Conservation (phyloP, 2,888 invertebrate species). For the Drosophila putrida region DNA sequence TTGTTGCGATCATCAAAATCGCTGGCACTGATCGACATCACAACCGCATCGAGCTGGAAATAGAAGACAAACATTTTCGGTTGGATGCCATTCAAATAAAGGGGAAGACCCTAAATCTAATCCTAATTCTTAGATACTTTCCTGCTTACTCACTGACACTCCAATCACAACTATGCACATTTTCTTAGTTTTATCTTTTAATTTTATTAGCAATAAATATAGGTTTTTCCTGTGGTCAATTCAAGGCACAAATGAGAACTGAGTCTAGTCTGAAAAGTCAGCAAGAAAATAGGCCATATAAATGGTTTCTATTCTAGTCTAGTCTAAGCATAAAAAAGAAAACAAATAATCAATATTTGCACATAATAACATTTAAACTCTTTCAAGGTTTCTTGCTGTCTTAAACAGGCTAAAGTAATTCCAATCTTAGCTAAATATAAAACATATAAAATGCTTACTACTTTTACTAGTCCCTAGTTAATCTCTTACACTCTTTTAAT, state of each 20-base stretch:
- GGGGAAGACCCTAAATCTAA: background rate
- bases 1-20: conserved; percentile 97
- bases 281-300: background rate
- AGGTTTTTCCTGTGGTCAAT: background rate
- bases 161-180: conserved; percentile 11
- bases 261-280: background rate
- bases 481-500: background rate
- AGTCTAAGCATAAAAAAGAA: conserved; percentile 2
- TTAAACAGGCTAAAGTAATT: background rate
- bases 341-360: conserved; percentile 14
- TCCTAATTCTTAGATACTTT: conserved; percentile 1
- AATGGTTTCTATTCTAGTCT: background rate
- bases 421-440: background rate
- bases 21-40: conserved; percentile 96
- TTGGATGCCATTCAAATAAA: conserved; percentile 19
- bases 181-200: background rate
- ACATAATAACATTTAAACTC: conserved; percentile 2
- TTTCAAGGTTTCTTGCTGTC: conserved; percentile 3
- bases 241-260: background rate
- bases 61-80: conserved; percentile 33
- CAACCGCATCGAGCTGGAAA: conserved; percentile 87
- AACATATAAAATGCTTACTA: background rate
- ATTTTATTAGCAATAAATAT: background rate
- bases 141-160: conserved; percentile 1
- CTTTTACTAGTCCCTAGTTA: background rate